Evolutionary conservation across 2,888 invertebrate species (phyloP).

Genomic region (Pseudococcus viburni): DNA sequence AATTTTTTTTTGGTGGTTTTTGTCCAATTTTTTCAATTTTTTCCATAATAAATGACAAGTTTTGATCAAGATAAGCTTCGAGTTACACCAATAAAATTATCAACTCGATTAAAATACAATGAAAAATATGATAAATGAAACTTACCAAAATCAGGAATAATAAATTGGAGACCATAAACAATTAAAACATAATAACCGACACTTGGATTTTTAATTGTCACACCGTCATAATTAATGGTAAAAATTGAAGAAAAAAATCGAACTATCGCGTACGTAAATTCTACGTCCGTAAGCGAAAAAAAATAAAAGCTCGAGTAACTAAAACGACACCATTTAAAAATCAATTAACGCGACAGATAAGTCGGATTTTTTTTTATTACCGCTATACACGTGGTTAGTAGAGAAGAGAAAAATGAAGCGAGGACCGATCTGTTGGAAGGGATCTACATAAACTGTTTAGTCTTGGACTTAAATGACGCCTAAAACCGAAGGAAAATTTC

Average conservation of each 20-base stretch:
- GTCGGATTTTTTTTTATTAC: conserved; percentile 31
- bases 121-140: not conserved
- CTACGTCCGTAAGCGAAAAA: not conserved
- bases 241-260: not conserved
- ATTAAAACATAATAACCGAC: not conserved
- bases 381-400: conserved; percentile 23
- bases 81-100: too few relatives aligned
- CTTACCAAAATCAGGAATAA: not conserved
- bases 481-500: conserved; percentile 51
- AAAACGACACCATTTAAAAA: not conserved
- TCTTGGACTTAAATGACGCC: conserved; percentile 49
- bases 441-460: conserved; percentile 53
- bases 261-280: not conserved
- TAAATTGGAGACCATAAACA: not conserved
- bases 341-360: conserved; percentile 25
- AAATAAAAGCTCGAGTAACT: not conserved
- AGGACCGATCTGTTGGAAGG: conserved; percentile 51
- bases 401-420: conserved; percentile 21
- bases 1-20: too few relatives aligned
- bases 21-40: too few relatives aligned
- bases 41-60: too few relatives aligned
- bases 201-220: not conserved
- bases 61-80: not conserved
- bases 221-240: not conserved
- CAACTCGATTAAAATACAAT: too few relatives aligned